These are phyloP conservation scores for Toxotes chatareus DNA, from an alignment of 2,113 vertebrate genomes.

Conservation along the genomic window DNA sequence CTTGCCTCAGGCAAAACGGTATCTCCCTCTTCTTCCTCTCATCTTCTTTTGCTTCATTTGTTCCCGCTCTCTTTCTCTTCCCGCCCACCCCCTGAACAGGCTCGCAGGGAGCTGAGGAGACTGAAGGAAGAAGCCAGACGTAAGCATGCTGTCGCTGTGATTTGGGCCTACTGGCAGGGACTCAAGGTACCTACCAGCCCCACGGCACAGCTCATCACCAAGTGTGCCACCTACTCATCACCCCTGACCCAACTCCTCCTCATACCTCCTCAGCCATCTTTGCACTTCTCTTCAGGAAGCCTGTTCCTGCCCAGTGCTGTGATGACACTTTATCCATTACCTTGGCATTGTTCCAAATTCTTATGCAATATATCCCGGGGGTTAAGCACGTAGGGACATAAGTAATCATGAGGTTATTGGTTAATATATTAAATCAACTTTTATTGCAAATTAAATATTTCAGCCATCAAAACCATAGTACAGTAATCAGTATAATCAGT, in stretches of 20 bases:
- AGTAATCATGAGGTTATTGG: not conserved
- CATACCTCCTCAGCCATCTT: not conserved
- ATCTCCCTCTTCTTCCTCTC: constrained; percentile 59
- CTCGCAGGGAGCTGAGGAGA: constrained; percentile 96
- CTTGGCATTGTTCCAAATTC: not conserved
- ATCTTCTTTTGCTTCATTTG: constrained; percentile 69
- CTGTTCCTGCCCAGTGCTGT: constrained; percentile 25
- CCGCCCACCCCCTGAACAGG: constrained; percentile 84
- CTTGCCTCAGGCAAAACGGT: constrained; percentile 55
- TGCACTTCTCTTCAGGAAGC: constrained; percentile 22
- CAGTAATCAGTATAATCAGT: not conserved
- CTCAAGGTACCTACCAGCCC: constrained; percentile 90
- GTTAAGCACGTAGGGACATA: not conserved
- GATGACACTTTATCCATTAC: not conserved
- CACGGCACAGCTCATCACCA: constrained; percentile 47
- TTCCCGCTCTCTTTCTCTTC: constrained; percentile 59
- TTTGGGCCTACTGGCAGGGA: constrained; percentile 99
- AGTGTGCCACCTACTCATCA: constrained; percentile 42
- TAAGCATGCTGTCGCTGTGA: constrained; percentile 98
- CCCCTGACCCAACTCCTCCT: constrained; percentile 40
- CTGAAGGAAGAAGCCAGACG: constrained; percentile 99
- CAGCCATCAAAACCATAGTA: not conserved
- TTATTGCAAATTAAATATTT: not conserved
- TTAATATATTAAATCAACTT: not conserved
- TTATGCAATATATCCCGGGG: not conserved